Evolutionary conservation across 2,888 invertebrate species (phyloP), one percentile per base, ranked within the genome.

Genomic region (Yponomeuta evonymella): DNA sequence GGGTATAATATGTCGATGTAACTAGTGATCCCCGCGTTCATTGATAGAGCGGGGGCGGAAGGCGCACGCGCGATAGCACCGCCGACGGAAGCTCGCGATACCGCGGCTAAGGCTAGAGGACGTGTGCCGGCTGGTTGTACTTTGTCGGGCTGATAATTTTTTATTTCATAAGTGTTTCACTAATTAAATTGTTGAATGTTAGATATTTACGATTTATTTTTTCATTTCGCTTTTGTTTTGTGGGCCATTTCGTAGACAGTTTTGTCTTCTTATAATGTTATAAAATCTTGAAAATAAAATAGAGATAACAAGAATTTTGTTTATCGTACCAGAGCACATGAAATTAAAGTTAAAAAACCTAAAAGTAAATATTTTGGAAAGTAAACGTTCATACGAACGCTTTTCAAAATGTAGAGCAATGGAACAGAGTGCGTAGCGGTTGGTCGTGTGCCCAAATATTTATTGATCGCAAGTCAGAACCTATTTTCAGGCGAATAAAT

Each of bases 51-150:
- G 72, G 75, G 70, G 73, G 77, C 86, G 86, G 87, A 84, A 86
- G 81, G 81, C 79, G 75, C 76, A 73, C 69, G 74, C 75, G 77
- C 81, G 88, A 89, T 82, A 87, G 83, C 78, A 15, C 51, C 78
- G 79, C 83, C 86, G 72, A 70, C 72, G 89, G 89, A 89, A 84
- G 85, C 78, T 43, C 89, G 36, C 43, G 68, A 48, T 68, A 68
- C 15, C 29, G 30, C 29, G 12, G 29, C 15, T 12, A 58, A 12
- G 43, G 51, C 51, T 58, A 58, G 15, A 58, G 51, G 51, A 58
- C 51, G 12, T 58, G 15, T 58, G 43, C 9, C 43, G 4, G 51
- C 51, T 58, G 15, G 2, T 58, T 58, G 51, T 1, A 9, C 51
- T 12, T 43, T 15, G 12, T 58, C 15, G 15, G 15, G 12, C 12